Conservation (phyloP, 1,140 invertebrate species). For the Diploscapter pachys region DNA sequence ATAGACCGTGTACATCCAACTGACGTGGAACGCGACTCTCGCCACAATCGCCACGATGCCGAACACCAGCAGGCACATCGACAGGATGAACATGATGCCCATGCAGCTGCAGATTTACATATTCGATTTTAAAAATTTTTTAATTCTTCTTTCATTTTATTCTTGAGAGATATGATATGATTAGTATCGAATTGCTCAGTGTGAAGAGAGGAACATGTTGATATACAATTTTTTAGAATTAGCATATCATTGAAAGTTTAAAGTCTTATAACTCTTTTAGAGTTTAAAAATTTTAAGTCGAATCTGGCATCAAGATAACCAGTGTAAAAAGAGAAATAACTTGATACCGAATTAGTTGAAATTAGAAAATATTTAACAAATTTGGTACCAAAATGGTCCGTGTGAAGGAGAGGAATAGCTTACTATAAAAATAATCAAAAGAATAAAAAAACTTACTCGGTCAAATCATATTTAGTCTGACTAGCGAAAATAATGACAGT, state of each 20-base stretch:
- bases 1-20: constrained; percentile 44
- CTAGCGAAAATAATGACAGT: constrained; percentile 48
- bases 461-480: constrained; percentile 47
- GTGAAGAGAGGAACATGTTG: not conserved
- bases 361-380: constrained; percentile 1
- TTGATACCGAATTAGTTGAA: not conserved
- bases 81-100: constrained; percentile 47
- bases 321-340: not conserved
- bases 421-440: not conserved
- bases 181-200: no score
- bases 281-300: not conserved
- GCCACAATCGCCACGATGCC: constrained; percentile 47
- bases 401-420: not conserved
- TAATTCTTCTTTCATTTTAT: constrained; percentile 43
- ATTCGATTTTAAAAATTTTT: constrained; percentile 23
- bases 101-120: constrained; percentile 29
- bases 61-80: constrained; percentile 52
- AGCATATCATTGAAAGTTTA: not conserved
- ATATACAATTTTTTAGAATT: not conserved
- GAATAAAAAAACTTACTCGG: constrained; percentile 3
- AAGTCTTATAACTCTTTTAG: not conserved
- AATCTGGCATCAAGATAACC: not conserved
- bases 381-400: not conserved
- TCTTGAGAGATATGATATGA: constrained; percentile 36
- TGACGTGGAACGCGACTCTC: constrained; percentile 22